phyloP scores from a whole-genome alignment of 2,888 invertebrate genomes.

The Nebria salina region DNA sequence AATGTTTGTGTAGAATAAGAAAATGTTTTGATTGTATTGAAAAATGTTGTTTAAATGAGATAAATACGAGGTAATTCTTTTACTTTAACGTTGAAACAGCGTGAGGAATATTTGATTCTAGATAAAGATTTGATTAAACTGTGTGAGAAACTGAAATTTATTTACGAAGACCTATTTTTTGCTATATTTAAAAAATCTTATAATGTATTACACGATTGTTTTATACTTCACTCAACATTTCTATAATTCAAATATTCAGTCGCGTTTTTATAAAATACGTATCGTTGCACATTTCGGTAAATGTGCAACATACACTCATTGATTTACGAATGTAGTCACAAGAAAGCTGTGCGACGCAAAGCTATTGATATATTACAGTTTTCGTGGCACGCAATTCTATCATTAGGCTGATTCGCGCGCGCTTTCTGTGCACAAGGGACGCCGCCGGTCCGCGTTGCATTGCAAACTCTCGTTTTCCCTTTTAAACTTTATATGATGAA shows the following conservation, averaged over 20 bases:
- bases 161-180: no score
- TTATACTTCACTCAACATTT: background rate
- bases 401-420: slow-evolving; percentile 19
- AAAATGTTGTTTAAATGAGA: background rate
- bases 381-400: slow-evolving; percentile 21
- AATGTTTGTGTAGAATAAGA: background rate
- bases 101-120: background rate
- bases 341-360: slow-evolving; percentile 10
- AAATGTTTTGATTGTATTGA: background rate
- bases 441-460: background rate
- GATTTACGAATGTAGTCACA: background rate
- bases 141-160: no score
- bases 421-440: background rate
- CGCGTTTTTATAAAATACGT: background rate
- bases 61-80: background rate
- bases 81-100: background rate
- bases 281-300: background rate
- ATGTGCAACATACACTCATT: background rate
- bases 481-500: background rate
- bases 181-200: no score
- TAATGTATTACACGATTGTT: no score
- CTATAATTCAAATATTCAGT: background rate
- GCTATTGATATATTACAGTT: slow-evolving; percentile 24
- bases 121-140: background rate
- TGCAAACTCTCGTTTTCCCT: background rate